Percentiles rank a stretch among this genome's conserved stretches.
phyloP scores from a whole-genome alignment of 2,113 vertebrate genomes.

The Chrysochloris asiatica region DNA sequence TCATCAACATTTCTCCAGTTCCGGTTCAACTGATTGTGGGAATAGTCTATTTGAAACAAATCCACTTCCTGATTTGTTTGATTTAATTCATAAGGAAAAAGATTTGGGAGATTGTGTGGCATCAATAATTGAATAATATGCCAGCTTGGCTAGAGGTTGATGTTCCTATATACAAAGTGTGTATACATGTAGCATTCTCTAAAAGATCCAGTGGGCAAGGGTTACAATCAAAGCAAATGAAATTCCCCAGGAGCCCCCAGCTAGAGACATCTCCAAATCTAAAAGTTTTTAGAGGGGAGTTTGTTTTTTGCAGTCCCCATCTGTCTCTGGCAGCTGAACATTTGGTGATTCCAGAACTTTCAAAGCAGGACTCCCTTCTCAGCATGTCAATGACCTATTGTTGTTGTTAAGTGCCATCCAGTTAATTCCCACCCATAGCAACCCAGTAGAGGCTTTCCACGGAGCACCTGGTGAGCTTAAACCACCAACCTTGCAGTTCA shows the following conservation, averaged over 20 bases:
- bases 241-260: background rate
- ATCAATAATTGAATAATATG: background rate
- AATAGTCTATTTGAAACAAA: background rate
- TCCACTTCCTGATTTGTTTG: background rate
- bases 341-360: background rate
- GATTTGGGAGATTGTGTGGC: background rate
- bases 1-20: slow-evolving; percentile 1
- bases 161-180: background rate
- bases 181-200: background rate
- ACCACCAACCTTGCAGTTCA: no score
- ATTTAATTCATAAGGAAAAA: slow-evolving; percentile 10
- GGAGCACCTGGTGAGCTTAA: no score
- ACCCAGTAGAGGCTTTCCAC: no score
- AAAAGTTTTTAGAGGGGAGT: background rate
- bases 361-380: background rate
- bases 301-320: background rate
- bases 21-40: background rate
- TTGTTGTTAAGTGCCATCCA: no score
- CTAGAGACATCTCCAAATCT: background rate
- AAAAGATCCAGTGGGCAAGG: background rate
- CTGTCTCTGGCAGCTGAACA: background rate
- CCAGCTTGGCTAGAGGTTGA: background rate
- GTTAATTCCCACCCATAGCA: no score
- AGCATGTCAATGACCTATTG: no score
- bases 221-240: background rate